These are phyloP conservation scores for Mormoops blainvillei DNA, from an alignment of 2,113 vertebrate genomes.

Conservation along the genomic window DNA sequence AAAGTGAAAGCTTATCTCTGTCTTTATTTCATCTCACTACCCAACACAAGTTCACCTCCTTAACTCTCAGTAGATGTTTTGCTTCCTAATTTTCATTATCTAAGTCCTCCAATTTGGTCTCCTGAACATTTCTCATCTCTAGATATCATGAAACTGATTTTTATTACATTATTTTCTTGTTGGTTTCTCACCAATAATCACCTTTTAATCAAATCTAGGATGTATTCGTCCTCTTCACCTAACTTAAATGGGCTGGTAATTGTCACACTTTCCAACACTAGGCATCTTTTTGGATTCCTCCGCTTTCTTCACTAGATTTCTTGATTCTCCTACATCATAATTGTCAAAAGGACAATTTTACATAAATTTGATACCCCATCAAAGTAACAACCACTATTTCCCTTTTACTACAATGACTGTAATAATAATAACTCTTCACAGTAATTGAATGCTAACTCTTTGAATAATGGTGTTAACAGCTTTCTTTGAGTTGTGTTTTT, in stretches of 20 bases:
- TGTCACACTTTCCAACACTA: neutral
- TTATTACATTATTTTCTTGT: neutral
- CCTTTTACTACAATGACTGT: neutral
- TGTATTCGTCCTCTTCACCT: neutral
- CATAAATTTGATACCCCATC: neutral
- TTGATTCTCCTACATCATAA: neutral
- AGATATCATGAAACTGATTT: neutral
- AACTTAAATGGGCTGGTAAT: no score
- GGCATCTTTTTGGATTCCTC: neutral
- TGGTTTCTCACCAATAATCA: neutral
- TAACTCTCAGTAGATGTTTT: neutral
- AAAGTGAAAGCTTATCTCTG: neutral
- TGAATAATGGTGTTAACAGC: neutral
- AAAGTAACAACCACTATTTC: neutral
- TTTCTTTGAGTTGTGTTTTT: neutral
- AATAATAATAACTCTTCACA: neutral
- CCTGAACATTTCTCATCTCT: neutral
- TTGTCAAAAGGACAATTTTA: neutral
- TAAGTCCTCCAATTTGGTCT: neutral
- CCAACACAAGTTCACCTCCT: neutral
- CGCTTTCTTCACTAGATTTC: neutral
- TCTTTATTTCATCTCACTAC: neutral
- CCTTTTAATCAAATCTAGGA: neutral
- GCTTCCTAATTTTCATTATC: neutral
- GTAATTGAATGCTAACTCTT: neutral